A percentile compares a stretch with the other conserved stretches of the same genome.
Conservation (phyloP, 2,797 vertebrate species). For the Tauraco hartlaubi region DNA sequence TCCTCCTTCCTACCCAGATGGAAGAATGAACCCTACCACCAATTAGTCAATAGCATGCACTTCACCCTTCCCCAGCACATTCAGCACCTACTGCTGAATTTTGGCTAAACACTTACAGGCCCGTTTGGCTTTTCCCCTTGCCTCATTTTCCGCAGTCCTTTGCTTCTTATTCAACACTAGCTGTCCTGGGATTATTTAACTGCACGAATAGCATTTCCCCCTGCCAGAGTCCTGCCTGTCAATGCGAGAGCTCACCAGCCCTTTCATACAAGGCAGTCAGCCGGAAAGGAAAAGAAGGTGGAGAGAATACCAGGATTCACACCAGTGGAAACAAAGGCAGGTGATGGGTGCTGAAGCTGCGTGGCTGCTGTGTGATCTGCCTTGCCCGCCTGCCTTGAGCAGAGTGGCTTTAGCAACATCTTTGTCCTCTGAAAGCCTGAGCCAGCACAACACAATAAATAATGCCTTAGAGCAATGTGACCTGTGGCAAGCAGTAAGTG, state of each 20-base stretch:
- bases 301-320: not conserved
- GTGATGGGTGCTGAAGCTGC: not conserved
- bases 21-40: not conserved
- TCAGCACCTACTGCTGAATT: not conserved
- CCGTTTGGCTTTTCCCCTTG: not conserved
- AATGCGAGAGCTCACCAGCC: not conserved
- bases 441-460: conserved; percentile 72
- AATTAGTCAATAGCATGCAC: not conserved
- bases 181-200: conserved; percentile 20
- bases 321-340: not conserved
- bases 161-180: not conserved
- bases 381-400: conserved; percentile 14
- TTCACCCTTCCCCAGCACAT: not conserved
- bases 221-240: not conserved
- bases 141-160: not conserved
- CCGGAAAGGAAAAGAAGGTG: not conserved
- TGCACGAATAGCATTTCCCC: not conserved
- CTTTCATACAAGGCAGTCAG: not conserved
- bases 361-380: not conserved
- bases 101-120: not conserved
- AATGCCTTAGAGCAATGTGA: conserved; percentile 73
- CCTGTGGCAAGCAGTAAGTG: conserved; percentile 77
- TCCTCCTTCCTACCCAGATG: not conserved
- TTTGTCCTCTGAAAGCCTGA: conserved; percentile 60
- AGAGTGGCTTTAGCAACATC: conserved; percentile 36